A percentile compares a stretch with the other conserved stretches of the same genome.
Evolutionary conservation across 2,113 vertebrate species (phyloP).

Genomic region (Danionella cerebrum): DNA sequence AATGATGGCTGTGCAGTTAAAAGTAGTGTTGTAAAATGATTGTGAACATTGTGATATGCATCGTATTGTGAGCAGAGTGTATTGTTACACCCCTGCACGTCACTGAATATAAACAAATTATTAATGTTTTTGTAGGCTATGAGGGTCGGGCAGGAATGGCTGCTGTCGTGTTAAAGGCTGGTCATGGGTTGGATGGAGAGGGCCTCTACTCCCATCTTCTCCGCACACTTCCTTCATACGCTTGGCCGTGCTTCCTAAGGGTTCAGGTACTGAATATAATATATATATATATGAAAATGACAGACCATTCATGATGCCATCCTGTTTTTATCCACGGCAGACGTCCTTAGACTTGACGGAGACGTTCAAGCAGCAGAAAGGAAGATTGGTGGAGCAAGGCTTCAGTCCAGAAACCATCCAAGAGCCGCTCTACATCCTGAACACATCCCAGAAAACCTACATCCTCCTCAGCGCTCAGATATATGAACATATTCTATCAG

Average conservation of each 20-base stretch:
- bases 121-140: conserved; percentile 54
- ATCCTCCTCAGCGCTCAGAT: conserved; percentile 51
- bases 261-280: conserved; percentile 63
- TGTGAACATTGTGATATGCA: too few species aligned
- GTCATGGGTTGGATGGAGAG: conserved; percentile 53
- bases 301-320: too few species aligned
- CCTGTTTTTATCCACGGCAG: conserved; percentile 45
- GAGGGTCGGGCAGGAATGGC: conserved; percentile 83
- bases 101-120: too few species aligned
- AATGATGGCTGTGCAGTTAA: too few species aligned
- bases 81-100: too few species aligned
- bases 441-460: conserved; percentile 55
- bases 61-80: too few species aligned
- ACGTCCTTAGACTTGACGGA: conserved; percentile 67
- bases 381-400: conserved; percentile 64
- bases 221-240: conserved; percentile 62
- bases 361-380: conserved; percentile 81
- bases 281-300: too few species aligned
- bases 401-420: conserved; percentile 55
- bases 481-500: conserved; percentile 60
- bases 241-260: conserved; percentile 56
- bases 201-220: conserved; percentile 58
- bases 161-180: conserved; percentile 64
- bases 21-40: too few species aligned
- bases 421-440: conserved; percentile 67